Percentiles rank a stretch among this genome's conserved stretches.
Conservation (phyloP, 2,797 vertebrate species). For the Momotus momota region DNA sequence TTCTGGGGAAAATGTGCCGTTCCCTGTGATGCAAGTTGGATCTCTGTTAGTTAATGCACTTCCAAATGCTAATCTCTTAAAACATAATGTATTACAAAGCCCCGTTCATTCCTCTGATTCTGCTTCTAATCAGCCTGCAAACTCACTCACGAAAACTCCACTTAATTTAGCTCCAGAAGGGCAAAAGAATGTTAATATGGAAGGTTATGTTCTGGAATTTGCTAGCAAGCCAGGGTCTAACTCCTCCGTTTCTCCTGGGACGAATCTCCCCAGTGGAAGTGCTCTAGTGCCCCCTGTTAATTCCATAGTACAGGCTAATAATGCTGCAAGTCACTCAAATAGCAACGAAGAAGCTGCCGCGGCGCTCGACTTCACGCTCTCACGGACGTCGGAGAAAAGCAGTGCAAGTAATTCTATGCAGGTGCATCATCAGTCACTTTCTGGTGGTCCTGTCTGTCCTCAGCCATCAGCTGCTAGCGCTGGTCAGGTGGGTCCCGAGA, state of each 20-base stretch:
- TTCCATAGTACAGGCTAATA: conserved; percentile 44
- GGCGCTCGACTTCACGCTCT: conserved; percentile 88
- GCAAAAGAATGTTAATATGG: conserved; percentile 63
- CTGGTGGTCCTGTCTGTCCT: conserved; percentile 36
- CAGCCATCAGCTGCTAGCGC: conserved; percentile 65
- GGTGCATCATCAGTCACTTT: conserved; percentile 24
- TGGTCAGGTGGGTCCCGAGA: conserved; percentile 30
- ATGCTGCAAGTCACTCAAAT: conserved; percentile 59
- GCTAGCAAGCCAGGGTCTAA: conserved; percentile 63
- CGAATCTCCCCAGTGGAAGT: conserved; percentile 38
- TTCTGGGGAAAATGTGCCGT: conserved; percentile 60
- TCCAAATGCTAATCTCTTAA: conserved; percentile 74
- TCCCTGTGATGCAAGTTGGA: conserved; percentile 51
- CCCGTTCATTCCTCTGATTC: conserved; percentile 61
- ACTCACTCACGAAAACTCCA: conserved; percentile 47
- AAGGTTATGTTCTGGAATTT: conserved; percentile 62
- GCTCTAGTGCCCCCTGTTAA: conserved; percentile 60
- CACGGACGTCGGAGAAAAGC: conserved; percentile 80
- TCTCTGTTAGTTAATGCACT: conserved; percentile 51
- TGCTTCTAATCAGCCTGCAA: conserved; percentile 66
- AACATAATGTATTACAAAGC: conserved; percentile 73
- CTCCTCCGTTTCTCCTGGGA: conserved; percentile 70
- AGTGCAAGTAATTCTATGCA: conserved; percentile 61
- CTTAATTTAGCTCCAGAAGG: conserved; percentile 84
- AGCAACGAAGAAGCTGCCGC: conserved; percentile 69